Evolutionary conservation across 2,888 invertebrate genomes (phyloP).

Genomic region (Rhagonycha fulva): DNA sequence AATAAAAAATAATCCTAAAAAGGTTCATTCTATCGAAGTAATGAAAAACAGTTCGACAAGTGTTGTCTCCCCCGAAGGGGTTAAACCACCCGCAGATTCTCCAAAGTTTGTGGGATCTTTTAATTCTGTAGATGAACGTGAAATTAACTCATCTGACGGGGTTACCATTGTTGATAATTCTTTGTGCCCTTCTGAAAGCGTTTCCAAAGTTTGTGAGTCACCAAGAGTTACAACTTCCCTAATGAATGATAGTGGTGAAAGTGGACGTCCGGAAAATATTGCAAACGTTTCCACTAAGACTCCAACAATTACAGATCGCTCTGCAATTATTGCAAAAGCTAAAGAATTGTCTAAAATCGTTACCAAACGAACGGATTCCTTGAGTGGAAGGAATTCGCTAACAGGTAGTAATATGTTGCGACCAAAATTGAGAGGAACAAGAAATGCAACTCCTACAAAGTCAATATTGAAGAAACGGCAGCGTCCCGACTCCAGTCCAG

Average conservation of each 20-base stretch:
- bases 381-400: neutral
- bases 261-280: neutral
- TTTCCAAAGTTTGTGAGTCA: neutral
- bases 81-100: neutral
- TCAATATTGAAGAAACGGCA: slow-evolving; percentile 34
- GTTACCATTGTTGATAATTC: neutral
- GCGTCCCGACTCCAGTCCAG: slow-evolving; percentile 56
- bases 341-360: neutral
- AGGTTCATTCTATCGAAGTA: neutral
- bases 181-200: neutral
- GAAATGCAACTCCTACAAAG: slow-evolving; percentile 43
- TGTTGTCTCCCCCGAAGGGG: neutral
- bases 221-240: too few species aligned
- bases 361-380: neutral
- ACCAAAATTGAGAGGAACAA: neutral
- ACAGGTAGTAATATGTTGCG: neutral
- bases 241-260: neutral
- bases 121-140: neutral
- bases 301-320: neutral
- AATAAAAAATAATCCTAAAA: too few species aligned
- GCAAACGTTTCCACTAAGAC: neutral
- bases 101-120: neutral
- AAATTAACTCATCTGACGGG: neutral
- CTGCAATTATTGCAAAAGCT: neutral
- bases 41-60: neutral